A percentile compares a stretch with the other conserved stretches of the same genome.
These are phyloP conservation scores for Epirrhoe tristata DNA, from an alignment of 2,888 invertebrate species.

Conservation along the genomic window DNA sequence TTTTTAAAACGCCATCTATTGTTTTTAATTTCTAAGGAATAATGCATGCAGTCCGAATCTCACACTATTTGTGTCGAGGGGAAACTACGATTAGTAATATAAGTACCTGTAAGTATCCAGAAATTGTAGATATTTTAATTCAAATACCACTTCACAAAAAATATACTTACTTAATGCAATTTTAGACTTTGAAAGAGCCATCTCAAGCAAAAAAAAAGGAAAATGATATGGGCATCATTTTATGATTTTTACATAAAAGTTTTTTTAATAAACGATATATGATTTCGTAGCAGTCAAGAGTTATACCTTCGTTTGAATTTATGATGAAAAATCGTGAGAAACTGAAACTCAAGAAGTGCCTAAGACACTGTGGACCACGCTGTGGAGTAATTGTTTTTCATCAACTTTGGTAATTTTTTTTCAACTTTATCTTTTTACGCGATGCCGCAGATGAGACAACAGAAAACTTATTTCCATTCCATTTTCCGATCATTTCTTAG, in stretches of 20 bases:
- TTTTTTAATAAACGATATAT: neutral
- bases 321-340: neutral
- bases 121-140: too few relatives aligned
- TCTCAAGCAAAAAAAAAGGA: too few relatives aligned
- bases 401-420: slow-evolving; percentile 8
- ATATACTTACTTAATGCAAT: neutral
- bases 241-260: neutral
- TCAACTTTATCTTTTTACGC: slow-evolving; percentile 4
- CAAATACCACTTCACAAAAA: neutral
- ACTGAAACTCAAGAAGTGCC: neutral
- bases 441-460: slow-evolving; percentile 10
- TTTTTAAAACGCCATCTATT: too few relatives aligned
- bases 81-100: too few relatives aligned
- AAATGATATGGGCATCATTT: too few relatives aligned
- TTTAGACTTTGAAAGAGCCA: neutral
- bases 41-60: too few relatives aligned
- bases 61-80: too few relatives aligned
- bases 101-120: too few relatives aligned
- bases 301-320: neutral
- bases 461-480: slow-evolving; percentile 18
- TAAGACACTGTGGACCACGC: neutral
- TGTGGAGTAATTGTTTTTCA: slow-evolving; percentile 3
- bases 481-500: slow-evolving; percentile 15
- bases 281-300: neutral
- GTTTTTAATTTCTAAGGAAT: too few relatives aligned